Evolutionary conservation across 1,140 invertebrate genomes (phyloP), one percentile per base, ranked within the genome.

Genomic region (Riptortus pedestris): DNA sequence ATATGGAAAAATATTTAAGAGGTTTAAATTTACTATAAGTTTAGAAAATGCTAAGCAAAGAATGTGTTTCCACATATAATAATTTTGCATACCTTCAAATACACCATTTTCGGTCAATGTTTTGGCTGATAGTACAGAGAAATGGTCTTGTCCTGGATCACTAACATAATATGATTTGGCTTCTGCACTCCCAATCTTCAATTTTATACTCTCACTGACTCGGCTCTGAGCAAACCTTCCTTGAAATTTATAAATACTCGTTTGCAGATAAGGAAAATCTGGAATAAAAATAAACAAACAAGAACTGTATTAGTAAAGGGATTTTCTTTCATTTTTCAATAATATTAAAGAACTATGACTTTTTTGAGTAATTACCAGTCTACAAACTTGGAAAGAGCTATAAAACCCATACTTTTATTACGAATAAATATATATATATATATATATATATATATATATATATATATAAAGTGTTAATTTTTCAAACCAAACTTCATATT

Each of bases 141-240:
- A 24, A 55, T 14, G 20, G 12, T 55, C 24, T 24, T 55, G 51
- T 7, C 5, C 18, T 26, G 63, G 33, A 24, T 59, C 57, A 26
- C 20, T 29, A 9, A 52, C 18, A 38, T 43, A 52, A 26, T 28
- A 61, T 20, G 64, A 59, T 24, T 52, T 27, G 24, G 45, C 65
- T 22, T 24, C 22, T 5, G 63, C 11, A 45, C 33, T 52, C 12
- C 65, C 60, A 22, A 67, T 18, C 20, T 63, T 48, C 1, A 67
- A 27, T 51, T 64, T 38, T 16, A 59, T 18, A 61, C 59, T 64
- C 38, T 67, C 63, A 62, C 60, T 67, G n/a, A 62, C 45, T 48
- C 43, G 18, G 18, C 55, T 65, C 31, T 27, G 43, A n/a, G 64
- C 63, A 27, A 45, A 65, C 51, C 29, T 58, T 9, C 31, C 38